phyloP scores from a whole-genome alignment of 37 sponge, comb jelly and placozoan genomes.

The Spongia lamella region DNA sequence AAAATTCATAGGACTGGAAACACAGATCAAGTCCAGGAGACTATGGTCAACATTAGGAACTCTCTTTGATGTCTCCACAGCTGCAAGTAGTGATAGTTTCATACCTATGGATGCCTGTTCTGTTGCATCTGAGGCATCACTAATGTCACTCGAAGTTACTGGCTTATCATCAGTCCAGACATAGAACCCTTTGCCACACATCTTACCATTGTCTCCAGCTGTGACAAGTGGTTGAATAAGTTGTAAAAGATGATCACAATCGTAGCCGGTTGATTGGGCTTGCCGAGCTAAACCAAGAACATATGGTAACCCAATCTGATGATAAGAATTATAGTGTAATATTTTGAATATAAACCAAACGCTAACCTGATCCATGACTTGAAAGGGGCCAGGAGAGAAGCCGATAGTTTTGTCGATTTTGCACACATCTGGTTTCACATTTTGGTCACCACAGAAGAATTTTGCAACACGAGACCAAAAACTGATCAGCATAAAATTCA shows the following conservation, averaged over 20 bases:
- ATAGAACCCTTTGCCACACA: not conserved
- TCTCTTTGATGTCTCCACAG: not conserved
- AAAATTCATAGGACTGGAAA: constrained; percentile 28
- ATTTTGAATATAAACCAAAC: not conserved
- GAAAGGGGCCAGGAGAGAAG: constrained; percentile 62
- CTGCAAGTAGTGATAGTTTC: not conserved
- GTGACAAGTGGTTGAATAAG: not conserved
- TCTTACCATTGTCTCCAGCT: no score
- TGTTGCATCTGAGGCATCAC: not conserved
- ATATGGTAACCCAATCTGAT: not conserved
- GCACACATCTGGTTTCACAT: no score
- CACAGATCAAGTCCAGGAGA: constrained; percentile 33
- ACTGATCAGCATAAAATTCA: no score
- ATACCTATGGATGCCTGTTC: not conserved
- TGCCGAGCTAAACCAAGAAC: not conserved
- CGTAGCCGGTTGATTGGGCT: not conserved
- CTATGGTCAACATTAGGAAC: not conserved
- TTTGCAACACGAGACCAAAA: not conserved
- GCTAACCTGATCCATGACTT: constrained; percentile 48
- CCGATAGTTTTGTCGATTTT: constrained; percentile 6
- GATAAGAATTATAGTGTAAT: not conserved
- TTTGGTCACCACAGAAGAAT: not conserved
- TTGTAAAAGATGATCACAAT: constrained; percentile 5
- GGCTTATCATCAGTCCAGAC: not conserved
- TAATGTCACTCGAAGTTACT: not conserved